Conservation (phyloP, 2,113 vertebrate genomes). For the Hippolais icterina region DNA sequence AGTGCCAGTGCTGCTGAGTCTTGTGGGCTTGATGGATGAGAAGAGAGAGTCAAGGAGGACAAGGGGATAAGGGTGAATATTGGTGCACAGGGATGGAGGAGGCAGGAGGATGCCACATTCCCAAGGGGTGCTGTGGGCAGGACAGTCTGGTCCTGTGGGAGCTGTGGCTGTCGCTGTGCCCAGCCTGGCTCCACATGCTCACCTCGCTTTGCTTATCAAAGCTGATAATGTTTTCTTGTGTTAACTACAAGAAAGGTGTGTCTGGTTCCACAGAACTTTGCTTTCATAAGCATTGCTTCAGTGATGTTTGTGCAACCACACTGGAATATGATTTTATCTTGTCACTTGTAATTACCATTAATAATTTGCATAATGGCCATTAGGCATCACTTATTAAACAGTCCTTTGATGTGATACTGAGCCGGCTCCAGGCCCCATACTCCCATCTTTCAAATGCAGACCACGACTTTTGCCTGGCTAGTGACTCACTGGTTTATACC, state of each 20-base stretch:
- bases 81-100: not conserved
- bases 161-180: not conserved
- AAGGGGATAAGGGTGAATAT: not conserved
- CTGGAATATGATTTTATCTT: conserved; percentile 55
- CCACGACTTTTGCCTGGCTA: not conserved
- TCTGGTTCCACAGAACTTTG: not conserved
- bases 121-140: not conserved
- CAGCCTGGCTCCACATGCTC: not conserved
- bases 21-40: fast-evolving
- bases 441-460: conserved; percentile 46
- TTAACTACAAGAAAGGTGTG: conserved; percentile 55
- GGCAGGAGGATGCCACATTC: not conserved
- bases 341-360: conserved; percentile 57
- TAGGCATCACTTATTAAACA: conserved; percentile 39
- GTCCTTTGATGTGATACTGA: conserved; percentile 61
- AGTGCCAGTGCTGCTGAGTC: not conserved
- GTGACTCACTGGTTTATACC: conserved; percentile 41
- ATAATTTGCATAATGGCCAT: conserved; percentile 56
- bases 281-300: conserved; percentile 57
- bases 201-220: not conserved
- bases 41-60: not conserved
- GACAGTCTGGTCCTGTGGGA: not conserved
- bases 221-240: conserved; percentile 24
- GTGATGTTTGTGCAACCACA: conserved; percentile 51
- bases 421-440: not conserved